Base-by-base conservation (phyloP, 2,113 vertebrate species). In the Hippocampus zosterae region DNA sequence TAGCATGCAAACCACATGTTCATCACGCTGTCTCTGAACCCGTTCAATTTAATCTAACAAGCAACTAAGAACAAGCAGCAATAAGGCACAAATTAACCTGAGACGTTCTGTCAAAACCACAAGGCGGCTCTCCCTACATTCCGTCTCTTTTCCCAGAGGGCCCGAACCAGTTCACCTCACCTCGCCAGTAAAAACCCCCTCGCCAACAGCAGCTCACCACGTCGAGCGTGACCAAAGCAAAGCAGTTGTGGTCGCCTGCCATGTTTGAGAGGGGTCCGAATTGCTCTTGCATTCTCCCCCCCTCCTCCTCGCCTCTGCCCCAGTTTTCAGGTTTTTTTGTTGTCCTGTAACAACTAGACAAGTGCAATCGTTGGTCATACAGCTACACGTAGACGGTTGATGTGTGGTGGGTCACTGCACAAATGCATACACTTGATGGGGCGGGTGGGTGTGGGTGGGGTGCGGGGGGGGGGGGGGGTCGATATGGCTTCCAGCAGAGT, bases 171-270 rank as follows among this genome's bases (percentile, higher is more conserved):
- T 72, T 27, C 19, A 77, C 41, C 23, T 19, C 48, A 42, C 37
- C 52, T 53, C 29, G 41, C 68, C 60, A 71, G 37, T 71, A 80
- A 75, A 74, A 76, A 69, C 42, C 42, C 42, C 33, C 44, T 81
- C 62, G 33, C 78, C 76, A 72, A 83, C 81, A 87, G 85, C 77
- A 79, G 84, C 81, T 83, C 73, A 70, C 75, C 82, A 85, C 80
- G 83, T 87, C 80, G 41, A 87, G 82, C 90, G 81, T 90, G 90
- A 88, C 90, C 86, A 86, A 84, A 88, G 90, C 86, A 90, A 89
- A 91, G 83, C 88, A 90, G 89, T 90, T 87, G 87, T 80, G 86
- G 83, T 90, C 79, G 86, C 86, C 87, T 89, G 41, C 81, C 89
- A 88, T 85, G 87, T 90, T 60, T 84, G 84, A 78, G 77, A 74